Evolutionary conservation across 2,113 vertebrate genomes (phyloP).

Genomic region (Chaenogobius annularis): DNA sequence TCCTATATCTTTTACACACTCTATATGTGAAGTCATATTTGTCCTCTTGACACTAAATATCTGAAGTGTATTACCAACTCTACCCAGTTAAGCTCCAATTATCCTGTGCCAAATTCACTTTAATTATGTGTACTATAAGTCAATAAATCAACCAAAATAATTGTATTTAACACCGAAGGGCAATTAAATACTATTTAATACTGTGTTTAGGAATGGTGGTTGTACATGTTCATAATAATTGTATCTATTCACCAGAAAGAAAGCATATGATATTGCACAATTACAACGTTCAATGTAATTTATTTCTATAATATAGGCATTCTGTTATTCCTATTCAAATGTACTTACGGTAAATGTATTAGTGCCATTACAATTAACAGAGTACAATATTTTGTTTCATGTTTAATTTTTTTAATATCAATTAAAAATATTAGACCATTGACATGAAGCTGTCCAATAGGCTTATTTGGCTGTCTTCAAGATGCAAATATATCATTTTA

Average conservation of each 20-base stretch:
- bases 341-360: background rate
- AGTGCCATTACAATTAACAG: background rate
- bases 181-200: too few species aligned
- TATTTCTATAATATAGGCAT: too few species aligned
- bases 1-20: background rate
- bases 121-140: background rate
- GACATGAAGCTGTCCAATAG: background rate
- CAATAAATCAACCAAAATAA: background rate
- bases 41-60: background rate
- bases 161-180: too few species aligned
- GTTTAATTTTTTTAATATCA: too few species aligned
- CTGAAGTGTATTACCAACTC: background rate
- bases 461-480: background rate
- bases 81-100: background rate
- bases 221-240: background rate
- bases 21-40: background rate
- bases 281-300: background rate
- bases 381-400: background rate
- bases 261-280: background rate
- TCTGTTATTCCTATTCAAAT: background rate
- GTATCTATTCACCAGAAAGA: background rate
- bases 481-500: conserved; percentile 6
- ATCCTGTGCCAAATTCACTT: background rate
- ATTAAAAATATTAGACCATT: background rate
- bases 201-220: background rate